A percentile compares a stretch with the other conserved stretches of the same genome.
Evolutionary conservation across 1,140 invertebrate species (phyloP).

Genomic region (Eufriesea mexicana): DNA sequence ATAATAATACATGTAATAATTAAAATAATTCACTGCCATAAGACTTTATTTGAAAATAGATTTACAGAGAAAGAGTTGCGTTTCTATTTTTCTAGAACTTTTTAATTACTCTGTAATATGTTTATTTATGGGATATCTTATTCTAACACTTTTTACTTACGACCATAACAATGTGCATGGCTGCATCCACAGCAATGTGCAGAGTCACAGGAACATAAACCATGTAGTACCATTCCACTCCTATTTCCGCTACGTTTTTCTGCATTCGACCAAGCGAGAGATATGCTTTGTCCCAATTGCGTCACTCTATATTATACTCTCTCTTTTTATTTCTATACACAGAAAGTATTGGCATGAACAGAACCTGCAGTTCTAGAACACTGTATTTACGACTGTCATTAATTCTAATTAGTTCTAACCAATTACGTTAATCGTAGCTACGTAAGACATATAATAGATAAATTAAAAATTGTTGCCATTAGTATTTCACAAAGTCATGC

Average conservation of each 20-base stretch:
- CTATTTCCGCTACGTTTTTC: background rate
- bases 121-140: background rate
- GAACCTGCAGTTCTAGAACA: background rate
- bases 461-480: background rate
- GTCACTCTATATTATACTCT: background rate
- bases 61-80: background rate
- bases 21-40: too few species aligned
- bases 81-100: background rate
- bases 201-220: background rate
- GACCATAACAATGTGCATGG: background rate
- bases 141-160: background rate
- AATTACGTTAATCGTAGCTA: background rate
- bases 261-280: background rate
- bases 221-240: background rate
- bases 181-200: background rate
- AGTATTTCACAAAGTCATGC: fast-evolving
- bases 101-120: background rate
- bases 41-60: background rate
- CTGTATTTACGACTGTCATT: background rate
- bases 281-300: background rate
- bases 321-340: background rate
- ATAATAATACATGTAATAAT: too few species aligned
- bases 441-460: background rate
- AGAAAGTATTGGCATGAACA: background rate
- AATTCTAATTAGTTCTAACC: background rate